Conservation (phyloP, 2,113 vertebrate species). For the Plestiodon gilberti region DNA sequence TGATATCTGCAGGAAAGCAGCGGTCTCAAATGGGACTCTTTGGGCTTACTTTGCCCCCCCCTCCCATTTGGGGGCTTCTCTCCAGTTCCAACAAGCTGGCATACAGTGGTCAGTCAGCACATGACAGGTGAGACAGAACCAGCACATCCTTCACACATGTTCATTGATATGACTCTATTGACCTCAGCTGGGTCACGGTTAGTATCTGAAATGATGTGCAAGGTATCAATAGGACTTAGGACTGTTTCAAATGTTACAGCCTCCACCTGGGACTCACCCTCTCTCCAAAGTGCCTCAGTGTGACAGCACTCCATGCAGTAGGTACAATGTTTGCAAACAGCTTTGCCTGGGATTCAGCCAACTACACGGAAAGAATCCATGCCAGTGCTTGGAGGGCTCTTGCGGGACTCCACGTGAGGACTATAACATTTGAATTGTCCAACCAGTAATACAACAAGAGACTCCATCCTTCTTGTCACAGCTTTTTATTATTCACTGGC, state of each 20-base stretch:
- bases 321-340: background rate
- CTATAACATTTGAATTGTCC: background rate
- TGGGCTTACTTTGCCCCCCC: too few relatives aligned
- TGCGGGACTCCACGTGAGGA: too few relatives aligned
- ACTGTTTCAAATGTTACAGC: background rate
- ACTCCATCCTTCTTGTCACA: background rate
- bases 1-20: too few relatives aligned
- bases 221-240: background rate
- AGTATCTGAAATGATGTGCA: background rate
- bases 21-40: too few relatives aligned
- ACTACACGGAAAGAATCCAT: background rate
- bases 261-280: background rate
- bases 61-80: too few relatives aligned
- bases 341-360: background rate
- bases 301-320: background rate
- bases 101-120: too few relatives aligned
- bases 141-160: background rate
- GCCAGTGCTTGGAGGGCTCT: background rate
- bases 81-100: too few relatives aligned
- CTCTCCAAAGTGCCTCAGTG: background rate
- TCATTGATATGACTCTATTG: conserved; percentile 11
- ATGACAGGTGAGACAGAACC: too few relatives aligned
- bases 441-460: background rate
- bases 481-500: background rate
- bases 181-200: background rate